A percentile compares a stretch with the other conserved stretches of the same genome.
Evolutionary conservation across 1,140 invertebrate species (phyloP).

Genomic region (Drosophila sechellia): DNA sequence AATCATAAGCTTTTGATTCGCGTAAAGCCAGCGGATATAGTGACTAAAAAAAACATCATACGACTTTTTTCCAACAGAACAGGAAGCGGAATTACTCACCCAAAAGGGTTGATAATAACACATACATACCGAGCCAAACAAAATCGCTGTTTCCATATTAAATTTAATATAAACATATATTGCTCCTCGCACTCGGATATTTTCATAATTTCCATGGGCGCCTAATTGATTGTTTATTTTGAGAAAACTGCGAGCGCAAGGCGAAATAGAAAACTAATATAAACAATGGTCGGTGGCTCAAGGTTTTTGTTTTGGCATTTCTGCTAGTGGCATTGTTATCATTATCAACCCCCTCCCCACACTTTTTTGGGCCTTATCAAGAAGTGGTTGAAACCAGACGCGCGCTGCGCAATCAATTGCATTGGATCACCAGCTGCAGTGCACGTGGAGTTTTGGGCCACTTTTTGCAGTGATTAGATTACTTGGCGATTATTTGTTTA

Average conservation of each 20-base stretch:
- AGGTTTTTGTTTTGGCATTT: slow-evolving; percentile 22
- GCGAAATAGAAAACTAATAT: slow-evolving; percentile 18
- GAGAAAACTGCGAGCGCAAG: slow-evolving; percentile 1
- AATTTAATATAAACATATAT: not conserved
- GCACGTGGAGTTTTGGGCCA: slow-evolving; percentile 23
- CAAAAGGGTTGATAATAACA: slow-evolving; percentile 19
- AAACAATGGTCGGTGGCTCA: slow-evolving; percentile 18
- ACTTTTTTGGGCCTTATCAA: slow-evolving; percentile 15
- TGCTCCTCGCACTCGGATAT: not conserved
- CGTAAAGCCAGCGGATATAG: not conserved
- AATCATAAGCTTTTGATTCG: not conserved
- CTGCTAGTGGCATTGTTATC: slow-evolving; percentile 14
- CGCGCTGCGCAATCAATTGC: slow-evolving; percentile 14
- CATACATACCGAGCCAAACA: not conserved
- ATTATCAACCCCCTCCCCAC: not conserved
- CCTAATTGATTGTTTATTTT: slow-evolving; percentile 32
- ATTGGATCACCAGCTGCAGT: slow-evolving; percentile 6
- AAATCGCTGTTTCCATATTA: slow-evolving; percentile 4
- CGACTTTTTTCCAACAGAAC: slow-evolving; percentile 21
- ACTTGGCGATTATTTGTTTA: slow-evolving; percentile 12
- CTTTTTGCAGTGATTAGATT: slow-evolving; percentile 35
- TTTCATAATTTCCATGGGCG: slow-evolving; percentile 19
- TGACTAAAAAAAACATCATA: slow-evolving; percentile 4
- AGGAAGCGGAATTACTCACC: slow-evolving; percentile 29
- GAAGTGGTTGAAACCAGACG: slow-evolving; percentile 8